Percentiles rank a stretch among this genome's conserved stretches.
These are phyloP conservation scores for Clamator glandarius DNA, from an alignment of 2,797 vertebrate species.

Conservation along the genomic window DNA sequence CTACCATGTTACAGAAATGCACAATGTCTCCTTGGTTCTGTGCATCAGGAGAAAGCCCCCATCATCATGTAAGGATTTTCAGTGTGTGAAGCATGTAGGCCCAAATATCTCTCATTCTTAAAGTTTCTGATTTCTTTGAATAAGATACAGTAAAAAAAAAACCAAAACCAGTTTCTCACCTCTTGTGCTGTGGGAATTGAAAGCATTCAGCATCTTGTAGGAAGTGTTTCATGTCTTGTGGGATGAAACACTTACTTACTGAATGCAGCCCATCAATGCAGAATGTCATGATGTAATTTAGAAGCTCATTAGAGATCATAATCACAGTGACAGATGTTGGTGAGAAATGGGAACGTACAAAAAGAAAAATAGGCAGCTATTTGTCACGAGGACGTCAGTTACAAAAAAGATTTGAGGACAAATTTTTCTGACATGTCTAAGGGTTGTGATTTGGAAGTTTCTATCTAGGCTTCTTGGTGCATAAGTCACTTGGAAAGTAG, in stretches of 20 bases:
- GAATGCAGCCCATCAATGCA: conserved; percentile 56
- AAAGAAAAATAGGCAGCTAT: neutral
- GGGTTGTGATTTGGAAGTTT: neutral
- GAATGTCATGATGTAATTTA: conserved; percentile 56
- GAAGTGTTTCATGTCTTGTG: neutral
- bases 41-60: neutral
- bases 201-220: neutral
- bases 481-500: neutral
- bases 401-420: neutral
- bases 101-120: neutral
- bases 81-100: neutral
- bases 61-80: fast-evolving
- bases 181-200: neutral
- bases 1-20: neutral
- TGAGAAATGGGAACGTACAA: conserved; percentile 40
- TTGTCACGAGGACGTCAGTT: neutral
- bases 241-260: neutral
- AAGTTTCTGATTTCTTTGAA: neutral
- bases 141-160: neutral
- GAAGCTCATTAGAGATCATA: conserved; percentile 49
- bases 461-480: neutral
- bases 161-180: neutral
- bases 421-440: neutral
- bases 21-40: fast-evolving
- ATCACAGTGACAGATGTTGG: conserved; percentile 61